Conservation (phyloP, 2,888 invertebrate species). For the Melolontha melolontha region DNA sequence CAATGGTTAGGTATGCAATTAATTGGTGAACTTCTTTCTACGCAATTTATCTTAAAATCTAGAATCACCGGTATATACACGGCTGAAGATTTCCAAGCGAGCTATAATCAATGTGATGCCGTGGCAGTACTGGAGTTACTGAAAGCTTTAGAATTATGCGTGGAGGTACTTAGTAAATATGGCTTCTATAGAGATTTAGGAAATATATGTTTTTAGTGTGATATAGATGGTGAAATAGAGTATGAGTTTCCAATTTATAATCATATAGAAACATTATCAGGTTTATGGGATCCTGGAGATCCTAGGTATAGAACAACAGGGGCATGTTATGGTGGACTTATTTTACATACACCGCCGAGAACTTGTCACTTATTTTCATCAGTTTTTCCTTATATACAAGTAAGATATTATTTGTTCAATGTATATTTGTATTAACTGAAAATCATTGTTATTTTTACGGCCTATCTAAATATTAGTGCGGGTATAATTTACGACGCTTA, state of each 20-base stretch:
- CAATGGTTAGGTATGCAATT: conserved; percentile 77
- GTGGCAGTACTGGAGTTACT: conserved; percentile 75
- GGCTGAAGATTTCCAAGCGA: conserved; percentile 78
- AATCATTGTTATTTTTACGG: no score
- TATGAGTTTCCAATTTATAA: conserved; percentile 83
- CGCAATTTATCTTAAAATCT: conserved; percentile 67
- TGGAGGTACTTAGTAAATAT: conserved; percentile 65
- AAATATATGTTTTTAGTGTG: conserved; percentile 67
- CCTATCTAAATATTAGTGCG: no score
- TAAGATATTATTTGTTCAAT: conserved; percentile 50
- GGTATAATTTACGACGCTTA: no score
- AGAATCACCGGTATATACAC: conserved; percentile 78
- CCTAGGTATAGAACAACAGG: conserved; percentile 65
- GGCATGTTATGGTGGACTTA: conserved; percentile 74
- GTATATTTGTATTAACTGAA: background rate
- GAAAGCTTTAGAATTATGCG: conserved; percentile 78
- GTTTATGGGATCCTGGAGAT: conserved; percentile 75
- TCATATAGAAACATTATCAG: conserved; percentile 74
- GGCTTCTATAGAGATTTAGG: conserved; percentile 1
- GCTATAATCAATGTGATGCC: conserved; percentile 78
- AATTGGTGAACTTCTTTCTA: conserved; percentile 74
- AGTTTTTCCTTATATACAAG: conserved; percentile 77
- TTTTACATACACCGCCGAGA: conserved; percentile 70
- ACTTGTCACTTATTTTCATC: conserved; percentile 73
- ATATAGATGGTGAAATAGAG: conserved; percentile 77